A percentile compares a stretch with the other conserved stretches of the same genome.
Conservation (phyloP, 2,113 vertebrate species). For the Melanostigma gelatinosum region DNA sequence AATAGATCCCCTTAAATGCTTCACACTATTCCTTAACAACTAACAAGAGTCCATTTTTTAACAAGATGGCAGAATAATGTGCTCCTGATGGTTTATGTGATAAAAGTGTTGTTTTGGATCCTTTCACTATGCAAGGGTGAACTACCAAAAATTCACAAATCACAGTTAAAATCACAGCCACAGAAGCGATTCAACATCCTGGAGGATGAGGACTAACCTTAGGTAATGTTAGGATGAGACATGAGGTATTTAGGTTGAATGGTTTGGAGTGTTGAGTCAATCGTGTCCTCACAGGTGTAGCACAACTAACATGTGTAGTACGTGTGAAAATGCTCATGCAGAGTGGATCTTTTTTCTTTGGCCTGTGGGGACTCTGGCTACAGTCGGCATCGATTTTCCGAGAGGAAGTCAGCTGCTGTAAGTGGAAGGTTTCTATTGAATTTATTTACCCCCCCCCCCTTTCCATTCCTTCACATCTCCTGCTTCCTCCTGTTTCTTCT, state of each 20-base stretch:
- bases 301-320: slow-evolving; percentile 50
- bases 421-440: slow-evolving; percentile 66
- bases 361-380: slow-evolving; percentile 68
- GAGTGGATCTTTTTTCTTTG: slow-evolving; percentile 52
- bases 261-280: slow-evolving; percentile 15
- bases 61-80: slow-evolving; percentile 17
- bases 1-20: neutral
- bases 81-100: slow-evolving; percentile 10
- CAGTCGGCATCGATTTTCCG: slow-evolving; percentile 71
- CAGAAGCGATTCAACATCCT: neutral
- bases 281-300: slow-evolving; percentile 50
- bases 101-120: neutral
- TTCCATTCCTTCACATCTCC: slow-evolving; percentile 23
- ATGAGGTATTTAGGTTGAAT: slow-evolving; percentile 2
- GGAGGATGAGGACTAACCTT: slow-evolving; percentile 7
- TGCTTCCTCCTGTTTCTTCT: slow-evolving; percentile 27
- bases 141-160: no score
- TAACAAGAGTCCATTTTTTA: neutral
- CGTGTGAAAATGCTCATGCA: slow-evolving; percentile 59
- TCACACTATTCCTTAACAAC: neutral
- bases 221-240: neutral
- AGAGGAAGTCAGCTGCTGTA: slow-evolving; percentile 71
- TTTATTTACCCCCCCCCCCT: slow-evolving; percentile 47
- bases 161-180: neutral
- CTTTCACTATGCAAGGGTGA: neutral